phyloP scores from a whole-genome alignment of 1,140 invertebrate genomes.

The Drosophila yakuba region DNA sequence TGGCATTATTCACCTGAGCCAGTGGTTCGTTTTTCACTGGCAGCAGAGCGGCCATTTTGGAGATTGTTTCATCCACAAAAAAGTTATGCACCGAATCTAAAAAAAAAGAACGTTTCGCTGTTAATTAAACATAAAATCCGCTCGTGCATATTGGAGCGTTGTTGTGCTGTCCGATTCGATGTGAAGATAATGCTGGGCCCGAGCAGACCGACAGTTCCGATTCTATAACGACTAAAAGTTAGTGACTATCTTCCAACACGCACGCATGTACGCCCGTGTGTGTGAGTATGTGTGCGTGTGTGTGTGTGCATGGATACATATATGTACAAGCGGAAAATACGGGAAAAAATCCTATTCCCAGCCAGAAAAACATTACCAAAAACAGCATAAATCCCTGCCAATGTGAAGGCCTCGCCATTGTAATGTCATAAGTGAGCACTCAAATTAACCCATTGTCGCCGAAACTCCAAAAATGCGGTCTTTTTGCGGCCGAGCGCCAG shows the following conservation, averaged over 20 bases:
- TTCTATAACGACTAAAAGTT: slow-evolving; percentile 70
- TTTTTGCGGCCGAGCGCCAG: slow-evolving; percentile 30
- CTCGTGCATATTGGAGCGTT: slow-evolving; percentile 66
- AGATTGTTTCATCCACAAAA: slow-evolving; percentile 79
- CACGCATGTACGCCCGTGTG: slow-evolving; percentile 65
- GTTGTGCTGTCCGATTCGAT: slow-evolving; percentile 38
- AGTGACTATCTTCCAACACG: slow-evolving; percentile 72
- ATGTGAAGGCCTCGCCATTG: slow-evolving; percentile 4
- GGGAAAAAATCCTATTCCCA: slow-evolving; percentile 43
- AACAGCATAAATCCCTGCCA: slow-evolving; percentile 7
- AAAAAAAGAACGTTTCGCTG: slow-evolving; percentile 58
- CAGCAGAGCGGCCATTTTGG: slow-evolving; percentile 75
- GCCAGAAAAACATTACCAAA: slow-evolving; percentile 36
- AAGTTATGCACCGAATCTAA: slow-evolving; percentile 78
- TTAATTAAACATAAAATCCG: slow-evolving; percentile 65
- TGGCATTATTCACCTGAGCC: slow-evolving; percentile 46
- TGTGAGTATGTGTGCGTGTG: slow-evolving; percentile 61
- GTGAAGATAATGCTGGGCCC: slow-evolving; percentile 63
- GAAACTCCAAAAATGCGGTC: slow-evolving; percentile 19
- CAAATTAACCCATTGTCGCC: background rate
- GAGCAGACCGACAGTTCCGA: slow-evolving; percentile 47
- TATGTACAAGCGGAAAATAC: slow-evolving; percentile 56
- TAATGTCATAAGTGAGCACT: slow-evolving; percentile 13
- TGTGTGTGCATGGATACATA: slow-evolving; percentile 57
- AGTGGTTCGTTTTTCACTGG: slow-evolving; percentile 45